Percentiles rank a stretch among this genome's conserved stretches.
These are phyloP conservation scores for Suricata suricatta DNA, from an alignment of 2,113 vertebrate genomes.

Conservation along the genomic window DNA sequence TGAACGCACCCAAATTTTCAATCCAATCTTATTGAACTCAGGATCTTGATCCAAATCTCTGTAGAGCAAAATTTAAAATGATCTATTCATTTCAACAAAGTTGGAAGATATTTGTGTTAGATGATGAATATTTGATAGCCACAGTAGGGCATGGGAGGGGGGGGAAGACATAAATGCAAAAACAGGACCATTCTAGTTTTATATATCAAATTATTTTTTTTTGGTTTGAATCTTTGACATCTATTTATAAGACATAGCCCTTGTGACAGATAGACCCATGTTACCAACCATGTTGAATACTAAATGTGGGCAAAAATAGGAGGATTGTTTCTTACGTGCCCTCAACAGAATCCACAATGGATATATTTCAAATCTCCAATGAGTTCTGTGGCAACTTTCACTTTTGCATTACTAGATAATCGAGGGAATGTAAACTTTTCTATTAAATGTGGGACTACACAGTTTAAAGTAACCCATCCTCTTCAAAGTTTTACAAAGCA, in stretches of 20 bases:
- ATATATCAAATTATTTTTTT: not conserved
- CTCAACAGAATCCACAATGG: not conserved
- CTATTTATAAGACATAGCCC: not conserved
- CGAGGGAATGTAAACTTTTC: not conserved
- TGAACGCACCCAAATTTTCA: constrained; percentile 55
- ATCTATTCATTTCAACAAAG: constrained; percentile 30
- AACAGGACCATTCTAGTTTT: not conserved
- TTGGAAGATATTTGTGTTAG: not conserved
- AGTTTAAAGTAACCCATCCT: not conserved
- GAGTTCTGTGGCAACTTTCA: constrained; percentile 11
- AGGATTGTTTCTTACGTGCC: not conserved
- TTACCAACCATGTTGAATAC: not conserved
- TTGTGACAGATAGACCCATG: not conserved
- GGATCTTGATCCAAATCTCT: not conserved
- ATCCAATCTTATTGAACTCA: not conserved
- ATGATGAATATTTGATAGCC: not conserved
- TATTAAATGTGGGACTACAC: not conserved
- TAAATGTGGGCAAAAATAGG: not conserved
- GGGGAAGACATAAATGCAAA: not conserved
- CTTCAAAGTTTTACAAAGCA: constrained; percentile 43
- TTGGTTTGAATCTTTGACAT: not conserved
- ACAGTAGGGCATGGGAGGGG: not conserved
- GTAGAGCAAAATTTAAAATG: constrained; percentile 44
- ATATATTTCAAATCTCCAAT: not conserved
- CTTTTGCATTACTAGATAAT: not conserved